Evolutionary conservation across 1,140 invertebrate genomes (phyloP).

Genomic region (Bombus consobrinus): DNA sequence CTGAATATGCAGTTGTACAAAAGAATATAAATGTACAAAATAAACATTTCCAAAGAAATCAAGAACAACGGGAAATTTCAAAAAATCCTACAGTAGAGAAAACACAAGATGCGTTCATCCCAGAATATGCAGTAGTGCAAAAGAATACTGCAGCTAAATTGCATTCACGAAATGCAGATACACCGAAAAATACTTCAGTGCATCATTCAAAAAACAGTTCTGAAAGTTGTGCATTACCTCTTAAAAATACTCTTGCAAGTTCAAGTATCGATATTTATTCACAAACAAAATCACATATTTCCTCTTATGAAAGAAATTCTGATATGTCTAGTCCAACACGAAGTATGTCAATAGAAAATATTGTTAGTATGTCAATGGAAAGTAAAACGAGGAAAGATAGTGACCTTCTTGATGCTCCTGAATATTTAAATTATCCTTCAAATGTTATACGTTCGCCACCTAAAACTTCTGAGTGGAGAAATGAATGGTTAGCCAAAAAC

Average conservation of each 20-base stretch:
- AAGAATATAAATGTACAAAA: slow-evolving; percentile 66
- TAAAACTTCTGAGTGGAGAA: slow-evolving; percentile 80
- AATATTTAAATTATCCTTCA: slow-evolving; percentile 72
- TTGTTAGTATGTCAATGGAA: slow-evolving; percentile 55
- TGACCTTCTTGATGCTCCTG: slow-evolving; percentile 69
- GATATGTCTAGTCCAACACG: slow-evolving; percentile 65
- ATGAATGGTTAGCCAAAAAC: slow-evolving; percentile 79
- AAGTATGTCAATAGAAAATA: slow-evolving; percentile 73
- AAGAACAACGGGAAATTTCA: slow-evolving; percentile 40
- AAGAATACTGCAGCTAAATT: slow-evolving; percentile 66
- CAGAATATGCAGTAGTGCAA: slow-evolving; percentile 80
- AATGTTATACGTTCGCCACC: slow-evolving; percentile 74
- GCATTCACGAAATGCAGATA: slow-evolving; percentile 56
- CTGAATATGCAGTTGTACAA: slow-evolving; percentile 80
- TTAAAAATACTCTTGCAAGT: slow-evolving; percentile 55
- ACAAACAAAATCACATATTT: slow-evolving; percentile 66
- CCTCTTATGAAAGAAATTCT: slow-evolving; percentile 57
- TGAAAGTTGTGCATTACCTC: slow-evolving; percentile 13
- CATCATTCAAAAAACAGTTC: slow-evolving; percentile 50
- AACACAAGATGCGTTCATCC: slow-evolving; percentile 60
- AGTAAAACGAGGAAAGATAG: slow-evolving; percentile 59
- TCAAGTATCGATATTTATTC: slow-evolving; percentile 57
- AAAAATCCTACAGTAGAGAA: slow-evolving; percentile 48
- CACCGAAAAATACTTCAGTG: slow-evolving; percentile 54
- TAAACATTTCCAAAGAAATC: slow-evolving; percentile 44